phyloP scores from a whole-genome alignment of 1,140 invertebrate species.

The Drosophila ironensis region DNA sequence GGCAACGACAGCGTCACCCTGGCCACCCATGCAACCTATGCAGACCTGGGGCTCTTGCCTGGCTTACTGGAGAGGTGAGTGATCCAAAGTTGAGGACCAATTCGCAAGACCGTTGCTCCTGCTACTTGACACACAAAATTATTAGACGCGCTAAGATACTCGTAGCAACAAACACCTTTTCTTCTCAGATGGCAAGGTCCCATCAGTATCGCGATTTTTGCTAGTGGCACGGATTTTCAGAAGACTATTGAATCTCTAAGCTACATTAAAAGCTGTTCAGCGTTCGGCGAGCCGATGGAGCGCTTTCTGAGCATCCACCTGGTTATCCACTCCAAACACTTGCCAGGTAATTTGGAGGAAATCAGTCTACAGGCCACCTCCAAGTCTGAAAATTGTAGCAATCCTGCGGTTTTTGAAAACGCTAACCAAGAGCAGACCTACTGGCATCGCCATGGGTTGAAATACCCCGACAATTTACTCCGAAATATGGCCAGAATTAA shows the following conservation, averaged over 20 bases:
- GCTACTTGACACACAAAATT: too few relatives aligned
- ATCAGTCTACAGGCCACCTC: conserved; percentile 78
- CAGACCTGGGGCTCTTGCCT: conserved; percentile 17
- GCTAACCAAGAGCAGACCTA: not conserved
- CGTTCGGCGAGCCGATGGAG: conserved; percentile 84
- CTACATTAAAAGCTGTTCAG: conserved; percentile 85
- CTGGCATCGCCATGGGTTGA: conserved; percentile 3
- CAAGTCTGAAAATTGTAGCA: not conserved
- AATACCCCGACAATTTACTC: conserved; percentile 31
- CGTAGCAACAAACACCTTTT: too few relatives aligned
- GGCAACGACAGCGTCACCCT: conserved; percentile 35
- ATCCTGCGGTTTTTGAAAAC: not conserved
- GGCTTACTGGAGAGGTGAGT: conserved; percentile 17
- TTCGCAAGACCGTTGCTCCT: too few relatives aligned
- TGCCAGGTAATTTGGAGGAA: conserved; percentile 86
- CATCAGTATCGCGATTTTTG: conserved; percentile 88
- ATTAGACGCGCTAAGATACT: too few relatives aligned
- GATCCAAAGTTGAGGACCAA: too few relatives aligned
- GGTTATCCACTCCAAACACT: conserved; percentile 90
- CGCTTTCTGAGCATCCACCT: conserved; percentile 91
- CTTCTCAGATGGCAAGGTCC: conserved; percentile 85
- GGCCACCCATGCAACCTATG: conserved; percentile 28
- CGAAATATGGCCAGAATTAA: conserved; percentile 32
- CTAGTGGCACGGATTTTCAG: conserved; percentile 87
- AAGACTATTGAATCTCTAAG: conserved; percentile 85